A percentile compares a stretch with the other conserved stretches of the same genome.
phyloP scores from a whole-genome alignment of 2,888 invertebrate species.

The Drosophila kanekoi region DNA sequence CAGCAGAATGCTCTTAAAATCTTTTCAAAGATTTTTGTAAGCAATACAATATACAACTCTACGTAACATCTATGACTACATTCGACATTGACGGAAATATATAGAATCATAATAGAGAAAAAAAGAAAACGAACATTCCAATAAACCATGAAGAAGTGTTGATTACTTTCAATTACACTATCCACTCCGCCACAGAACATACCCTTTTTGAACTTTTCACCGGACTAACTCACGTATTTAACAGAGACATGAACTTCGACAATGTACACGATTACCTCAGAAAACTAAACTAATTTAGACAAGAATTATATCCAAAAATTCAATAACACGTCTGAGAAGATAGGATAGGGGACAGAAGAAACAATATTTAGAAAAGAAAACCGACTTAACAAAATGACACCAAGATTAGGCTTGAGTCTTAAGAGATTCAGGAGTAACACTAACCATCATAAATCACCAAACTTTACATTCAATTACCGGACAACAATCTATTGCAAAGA shows the following conservation, averaged over 20 bases:
- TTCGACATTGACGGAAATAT: too few species aligned
- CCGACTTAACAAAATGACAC: too few species aligned
- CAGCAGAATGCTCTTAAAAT: too few species aligned
- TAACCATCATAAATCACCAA: too few species aligned
- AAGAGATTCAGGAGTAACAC: too few species aligned
- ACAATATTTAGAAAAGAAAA: too few species aligned
- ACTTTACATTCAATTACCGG: too few species aligned
- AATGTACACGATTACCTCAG: not conserved
- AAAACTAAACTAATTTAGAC: not conserved
- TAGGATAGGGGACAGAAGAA: too few species aligned
- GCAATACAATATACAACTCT: not conserved
- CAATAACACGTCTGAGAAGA: not conserved
- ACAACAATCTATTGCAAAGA: too few species aligned
- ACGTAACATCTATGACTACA: constrained; percentile 4
- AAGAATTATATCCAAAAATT: not conserved
- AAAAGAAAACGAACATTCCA: not conserved
- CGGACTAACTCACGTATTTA: not conserved
- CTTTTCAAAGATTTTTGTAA: not conserved
- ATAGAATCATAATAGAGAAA: not conserved
- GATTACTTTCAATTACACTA: not conserved
- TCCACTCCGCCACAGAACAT: not conserved
- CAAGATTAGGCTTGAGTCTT: too few species aligned
- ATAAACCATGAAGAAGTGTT: not conserved
- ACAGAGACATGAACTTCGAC: not conserved
- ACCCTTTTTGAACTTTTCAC: too few species aligned